Evolutionary conservation across 2,888 invertebrate genomes (phyloP).

Genomic region (Oscheius sp.): DNA sequence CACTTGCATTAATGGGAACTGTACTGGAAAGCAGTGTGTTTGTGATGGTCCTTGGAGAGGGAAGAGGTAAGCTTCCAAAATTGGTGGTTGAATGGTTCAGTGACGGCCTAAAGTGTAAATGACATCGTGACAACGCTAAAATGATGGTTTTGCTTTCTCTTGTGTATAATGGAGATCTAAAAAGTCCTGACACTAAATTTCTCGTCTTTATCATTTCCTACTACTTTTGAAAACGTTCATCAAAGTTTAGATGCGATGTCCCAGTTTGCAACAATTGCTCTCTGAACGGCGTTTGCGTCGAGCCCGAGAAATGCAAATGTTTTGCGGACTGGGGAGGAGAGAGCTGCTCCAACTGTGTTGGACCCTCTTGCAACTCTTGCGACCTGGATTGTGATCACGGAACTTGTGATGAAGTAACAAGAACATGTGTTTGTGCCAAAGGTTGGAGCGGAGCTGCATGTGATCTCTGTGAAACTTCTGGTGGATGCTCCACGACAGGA

Average conservation of each 20-base stretch:
- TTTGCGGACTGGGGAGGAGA: conserved; percentile 54
- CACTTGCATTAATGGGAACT: conserved; percentile 47
- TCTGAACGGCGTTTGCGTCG: conserved; percentile 51
- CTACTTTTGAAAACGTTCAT: too few relatives aligned
- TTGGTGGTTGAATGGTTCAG: neutral
- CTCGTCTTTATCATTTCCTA: too few relatives aligned
- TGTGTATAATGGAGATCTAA: too few relatives aligned
- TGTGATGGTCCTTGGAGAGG: conserved; percentile 51
- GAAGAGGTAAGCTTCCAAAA: conserved; percentile 1
- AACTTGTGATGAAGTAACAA: conserved; percentile 44
- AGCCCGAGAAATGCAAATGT: conserved; percentile 51
- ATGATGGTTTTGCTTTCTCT: too few relatives aligned
- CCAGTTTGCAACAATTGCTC: conserved; percentile 50
- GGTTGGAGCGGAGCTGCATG: conserved; percentile 66
- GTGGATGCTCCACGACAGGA: conserved; percentile 26
- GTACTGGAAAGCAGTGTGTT: conserved; percentile 42
- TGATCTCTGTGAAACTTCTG: conserved; percentile 57
- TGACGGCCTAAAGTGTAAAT: too few relatives aligned
- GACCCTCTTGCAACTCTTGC: conserved; percentile 50
- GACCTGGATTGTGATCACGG: conserved; percentile 66
- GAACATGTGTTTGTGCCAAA: conserved; percentile 56
- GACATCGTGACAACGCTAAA: too few relatives aligned
- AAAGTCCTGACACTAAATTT: too few relatives aligned
- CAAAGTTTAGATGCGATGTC: conserved; percentile 40
- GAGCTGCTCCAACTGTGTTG: conserved; percentile 43